Percentiles rank a stretch among this genome's conserved stretches.
phyloP scores from a whole-genome alignment of 2,888 invertebrate genomes.

The Drosophila ochracea region DNA sequence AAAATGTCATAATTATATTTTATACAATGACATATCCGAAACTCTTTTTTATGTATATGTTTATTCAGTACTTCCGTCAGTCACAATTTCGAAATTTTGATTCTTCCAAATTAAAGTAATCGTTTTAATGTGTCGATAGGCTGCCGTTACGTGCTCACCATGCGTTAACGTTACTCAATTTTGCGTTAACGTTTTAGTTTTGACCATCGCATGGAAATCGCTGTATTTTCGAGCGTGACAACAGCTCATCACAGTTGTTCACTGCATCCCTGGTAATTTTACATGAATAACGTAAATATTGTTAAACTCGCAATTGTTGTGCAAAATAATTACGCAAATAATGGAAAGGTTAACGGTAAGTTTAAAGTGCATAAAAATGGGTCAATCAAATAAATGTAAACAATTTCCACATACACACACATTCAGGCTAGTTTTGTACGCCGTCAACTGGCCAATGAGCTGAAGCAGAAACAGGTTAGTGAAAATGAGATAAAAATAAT shows the following conservation, averaged over 20 bases:
- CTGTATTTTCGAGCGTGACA: conserved; percentile 26
- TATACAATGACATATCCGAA: not conserved
- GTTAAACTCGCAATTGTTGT: conserved; percentile 20
- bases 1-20: not conserved
- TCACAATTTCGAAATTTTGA: not conserved
- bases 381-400: too few relatives aligned
- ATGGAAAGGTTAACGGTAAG: conserved; percentile 56
- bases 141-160: not conserved
- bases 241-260: not conserved
- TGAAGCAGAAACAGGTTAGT: conserved; percentile 83
- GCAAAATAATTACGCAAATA: conserved; percentile 13
- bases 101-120: not conserved
- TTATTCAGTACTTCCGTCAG: not conserved
- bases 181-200: conserved; percentile 41
- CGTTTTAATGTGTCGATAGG: not conserved
- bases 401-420: too few relatives aligned
- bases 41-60: not conserved
- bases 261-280: conserved; percentile 37
- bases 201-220: not conserved
- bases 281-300: conserved; percentile 51
- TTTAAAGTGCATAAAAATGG: not conserved
- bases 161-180: conserved; percentile 9
- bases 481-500: conserved; percentile 22
- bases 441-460: conserved; percentile 72
- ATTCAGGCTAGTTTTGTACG: conserved; percentile 42